Evolutionary conservation across 2,888 invertebrate species (phyloP), one percentile per base, ranked within the genome.

Genomic region (Sceliomorpha sp.): DNA sequence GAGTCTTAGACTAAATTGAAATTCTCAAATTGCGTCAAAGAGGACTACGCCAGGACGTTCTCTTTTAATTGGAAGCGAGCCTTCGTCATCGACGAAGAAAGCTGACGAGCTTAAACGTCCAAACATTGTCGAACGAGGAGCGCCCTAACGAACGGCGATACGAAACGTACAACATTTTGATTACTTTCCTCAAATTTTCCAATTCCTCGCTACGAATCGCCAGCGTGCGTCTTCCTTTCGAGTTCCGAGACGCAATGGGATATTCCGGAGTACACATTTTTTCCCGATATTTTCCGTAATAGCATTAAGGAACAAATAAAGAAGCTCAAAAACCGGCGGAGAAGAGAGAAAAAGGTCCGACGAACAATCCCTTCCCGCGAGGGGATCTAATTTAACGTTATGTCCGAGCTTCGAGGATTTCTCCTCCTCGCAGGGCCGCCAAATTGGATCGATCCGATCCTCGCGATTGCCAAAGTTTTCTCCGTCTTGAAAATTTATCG

Each of bases 371-470:
- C 67, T 73, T 72, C 67, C 69, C 58, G 69, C 56, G 70, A 66
- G 62, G 58, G 69, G 72, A 73, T 77, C 74, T 77, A 78, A 79
- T 80, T 79, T 76, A 76, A 72, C 72, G 74, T 75, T 74, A 73
- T 62, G 70, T 72, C 69, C 73, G 50, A 72, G 75, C 69, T 69
- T 51, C 32, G 67, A 63, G 47, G 60, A 63, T 75, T 70, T 66
- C 67, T 70, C 51, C 40, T 44, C 32, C 50, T 58, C 31, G 64
- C 59, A 60, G 58, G 62, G 66, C 47, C 44, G 70, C 62, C 66
- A 74, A 75, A 79, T 76, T 76, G 73, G 72, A 72, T 70, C 70
- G 69, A 78, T 73, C 72, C 70, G 42, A 60, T 53, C 63, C 70
- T 58, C 71, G 55, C 51, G 20, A 45, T 50, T 67, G 67, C 42